Evolutionary conservation across 2,113 vertebrate species (phyloP).

Genomic region (Chascanopsetta lugubris): DNA sequence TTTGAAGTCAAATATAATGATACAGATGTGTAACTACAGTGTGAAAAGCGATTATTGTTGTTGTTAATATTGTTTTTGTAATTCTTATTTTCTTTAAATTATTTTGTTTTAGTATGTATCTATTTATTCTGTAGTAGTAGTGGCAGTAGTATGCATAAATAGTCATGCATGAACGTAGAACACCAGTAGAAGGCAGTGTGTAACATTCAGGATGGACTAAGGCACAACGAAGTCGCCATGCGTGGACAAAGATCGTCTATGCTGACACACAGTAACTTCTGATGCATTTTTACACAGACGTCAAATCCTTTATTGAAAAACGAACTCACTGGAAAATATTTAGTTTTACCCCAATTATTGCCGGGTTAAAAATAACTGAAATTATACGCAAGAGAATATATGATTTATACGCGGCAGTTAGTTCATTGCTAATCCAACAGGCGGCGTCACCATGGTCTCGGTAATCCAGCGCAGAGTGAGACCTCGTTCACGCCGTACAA

Average conservation of each 20-base stretch:
- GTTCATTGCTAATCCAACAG: background rate
- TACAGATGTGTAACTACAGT: too few relatives aligned
- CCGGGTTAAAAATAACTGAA: background rate
- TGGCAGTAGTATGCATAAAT: too few relatives aligned
- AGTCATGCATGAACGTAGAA: background rate
- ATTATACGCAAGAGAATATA: fast-evolving
- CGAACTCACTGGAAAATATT: background rate
- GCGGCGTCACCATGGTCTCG: too few relatives aligned
- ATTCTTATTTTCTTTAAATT: too few relatives aligned
- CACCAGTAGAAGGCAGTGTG: conserved; percentile 29
- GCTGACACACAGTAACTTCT: too few relatives aligned
- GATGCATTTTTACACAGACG: background rate
- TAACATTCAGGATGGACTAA: fast-evolving
- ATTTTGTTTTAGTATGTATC: too few relatives aligned
- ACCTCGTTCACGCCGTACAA: fast-evolving
- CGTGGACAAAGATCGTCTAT: conserved; percentile 49
- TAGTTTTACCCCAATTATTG: background rate
- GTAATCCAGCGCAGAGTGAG: conserved; percentile 15
- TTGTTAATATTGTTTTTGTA: background rate
- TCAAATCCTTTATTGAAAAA: background rate
- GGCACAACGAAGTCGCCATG: conserved; percentile 27
- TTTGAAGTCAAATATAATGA: background rate
- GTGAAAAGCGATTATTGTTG: background rate
- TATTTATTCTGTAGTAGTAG: too few relatives aligned
- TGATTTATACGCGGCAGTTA: background rate